phyloP scores from a whole-genome alignment of 2,797 vertebrate genomes.

The Mus spretus region DNA sequence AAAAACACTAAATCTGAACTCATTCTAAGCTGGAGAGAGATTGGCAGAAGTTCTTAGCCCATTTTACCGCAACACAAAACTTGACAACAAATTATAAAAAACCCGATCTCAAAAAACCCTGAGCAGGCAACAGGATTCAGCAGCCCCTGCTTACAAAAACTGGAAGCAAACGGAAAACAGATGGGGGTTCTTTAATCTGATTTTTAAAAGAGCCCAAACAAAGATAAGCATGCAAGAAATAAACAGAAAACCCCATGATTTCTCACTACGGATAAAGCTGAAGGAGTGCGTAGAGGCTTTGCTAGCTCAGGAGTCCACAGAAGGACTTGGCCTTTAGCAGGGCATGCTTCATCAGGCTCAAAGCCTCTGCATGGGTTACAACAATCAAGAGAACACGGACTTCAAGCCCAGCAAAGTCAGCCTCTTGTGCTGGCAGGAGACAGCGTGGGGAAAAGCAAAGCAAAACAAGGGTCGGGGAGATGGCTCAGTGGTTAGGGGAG shows the following conservation, averaged over 20 bases:
- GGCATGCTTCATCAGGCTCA: neutral
- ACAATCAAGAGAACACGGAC: neutral
- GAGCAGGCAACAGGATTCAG: neutral
- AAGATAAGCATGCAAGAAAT: neutral
- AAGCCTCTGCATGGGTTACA: neutral
- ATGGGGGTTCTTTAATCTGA: neutral
- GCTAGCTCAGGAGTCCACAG: neutral
- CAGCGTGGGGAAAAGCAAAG: neutral
- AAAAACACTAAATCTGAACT: neutral
- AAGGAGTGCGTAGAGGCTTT: neutral
- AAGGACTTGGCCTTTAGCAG: neutral
- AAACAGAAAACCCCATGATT: neutral
- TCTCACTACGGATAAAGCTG: neutral
- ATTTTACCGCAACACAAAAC: neutral
- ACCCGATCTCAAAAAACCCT: neutral
- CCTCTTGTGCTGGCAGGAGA: neutral
- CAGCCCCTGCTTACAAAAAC: neutral
- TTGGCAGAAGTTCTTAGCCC: neutral
- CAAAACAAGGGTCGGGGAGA: neutral
- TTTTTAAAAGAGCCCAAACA: neutral
- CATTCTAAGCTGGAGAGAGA: constrained; percentile 6
- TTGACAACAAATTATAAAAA: neutral
- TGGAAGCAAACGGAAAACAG: constrained; percentile 46
- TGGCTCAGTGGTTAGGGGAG: neutral
- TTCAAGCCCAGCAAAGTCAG: neutral